phyloP scores from a whole-genome alignment of 2,797 vertebrate species.

The Brachymystax lenok region DNA sequence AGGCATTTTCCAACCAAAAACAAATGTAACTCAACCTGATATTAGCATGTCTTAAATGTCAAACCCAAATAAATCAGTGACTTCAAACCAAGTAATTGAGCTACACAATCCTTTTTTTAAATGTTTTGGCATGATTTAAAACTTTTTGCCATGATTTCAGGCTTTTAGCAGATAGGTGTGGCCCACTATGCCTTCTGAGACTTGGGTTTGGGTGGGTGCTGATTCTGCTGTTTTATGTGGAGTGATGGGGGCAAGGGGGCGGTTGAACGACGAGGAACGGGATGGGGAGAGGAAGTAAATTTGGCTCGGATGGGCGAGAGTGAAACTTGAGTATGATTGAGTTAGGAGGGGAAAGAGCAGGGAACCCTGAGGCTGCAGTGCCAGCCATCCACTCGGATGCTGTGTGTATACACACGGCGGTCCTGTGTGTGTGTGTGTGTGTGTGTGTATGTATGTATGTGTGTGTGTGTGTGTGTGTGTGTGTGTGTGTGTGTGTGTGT shows the following conservation, averaged over 20 bases:
- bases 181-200: conserved; percentile 41
- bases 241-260: conserved; percentile 74
- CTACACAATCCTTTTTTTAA: conserved; percentile 71
- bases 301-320: conserved; percentile 85
- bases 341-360: conserved; percentile 86
- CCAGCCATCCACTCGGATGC: conserved; percentile 74
- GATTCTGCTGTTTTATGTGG: conserved; percentile 40
- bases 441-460: conserved; percentile 70
- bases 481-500: conserved; percentile 65
- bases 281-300: conserved; percentile 75
- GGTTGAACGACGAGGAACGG: conserved; percentile 33
- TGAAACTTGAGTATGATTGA: conserved; percentile 99
- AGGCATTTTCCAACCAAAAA: neutral
- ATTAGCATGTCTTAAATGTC: neutral
- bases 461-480: conserved; percentile 60
- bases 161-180: conserved; percentile 55
- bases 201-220: conserved; percentile 76
- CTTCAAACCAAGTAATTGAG: conserved; percentile 70
- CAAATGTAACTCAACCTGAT: neutral
- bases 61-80: conserved; percentile 35
- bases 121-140: conserved; percentile 51
- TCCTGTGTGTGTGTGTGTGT: conserved; percentile 67
- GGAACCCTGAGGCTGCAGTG: conserved; percentile 85
- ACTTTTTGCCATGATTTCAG: conserved; percentile 85
- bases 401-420: conserved; percentile 57